These are phyloP conservation scores for Todiramphus saurophagus DNA, from an alignment of 2,113 vertebrate species.

Conservation along the genomic window DNA sequence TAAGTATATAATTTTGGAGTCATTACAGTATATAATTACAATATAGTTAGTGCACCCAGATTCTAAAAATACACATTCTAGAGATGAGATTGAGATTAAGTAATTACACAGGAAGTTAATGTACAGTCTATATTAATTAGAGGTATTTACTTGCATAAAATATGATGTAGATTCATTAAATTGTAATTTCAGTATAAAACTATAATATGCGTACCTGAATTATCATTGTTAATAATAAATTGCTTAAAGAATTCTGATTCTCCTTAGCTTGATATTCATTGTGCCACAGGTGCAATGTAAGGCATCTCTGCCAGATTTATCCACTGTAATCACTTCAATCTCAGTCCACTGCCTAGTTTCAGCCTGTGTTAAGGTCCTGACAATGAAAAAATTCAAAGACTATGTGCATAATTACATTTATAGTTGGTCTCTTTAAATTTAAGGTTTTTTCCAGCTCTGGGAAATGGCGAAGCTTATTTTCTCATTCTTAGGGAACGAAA, in stretches of 20 bases:
- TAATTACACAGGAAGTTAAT: background rate
- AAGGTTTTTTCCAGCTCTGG: background rate
- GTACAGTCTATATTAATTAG: background rate
- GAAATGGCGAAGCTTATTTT: background rate
- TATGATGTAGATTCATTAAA: background rate
- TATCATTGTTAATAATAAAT: background rate
- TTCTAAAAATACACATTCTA: conserved; percentile 15
- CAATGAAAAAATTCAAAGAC: background rate
- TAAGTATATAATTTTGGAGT: background rate
- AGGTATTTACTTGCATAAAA: background rate
- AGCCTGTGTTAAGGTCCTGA: background rate
- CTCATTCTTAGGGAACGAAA: background rate
- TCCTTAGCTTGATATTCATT: background rate
- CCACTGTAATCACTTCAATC: background rate
- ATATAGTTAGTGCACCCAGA: background rate
- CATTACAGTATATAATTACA: background rate
- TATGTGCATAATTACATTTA: background rate
- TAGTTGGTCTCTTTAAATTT: background rate
- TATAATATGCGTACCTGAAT: background rate
- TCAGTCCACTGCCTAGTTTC: background rate
- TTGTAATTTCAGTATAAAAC: background rate
- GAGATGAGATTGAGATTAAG: background rate
- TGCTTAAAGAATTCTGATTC: background rate
- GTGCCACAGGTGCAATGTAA: background rate
- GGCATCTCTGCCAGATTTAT: background rate